These are phyloP conservation scores for Argyresthia goedartella DNA, from an alignment of 2,888 invertebrate species.

Conservation along the genomic window DNA sequence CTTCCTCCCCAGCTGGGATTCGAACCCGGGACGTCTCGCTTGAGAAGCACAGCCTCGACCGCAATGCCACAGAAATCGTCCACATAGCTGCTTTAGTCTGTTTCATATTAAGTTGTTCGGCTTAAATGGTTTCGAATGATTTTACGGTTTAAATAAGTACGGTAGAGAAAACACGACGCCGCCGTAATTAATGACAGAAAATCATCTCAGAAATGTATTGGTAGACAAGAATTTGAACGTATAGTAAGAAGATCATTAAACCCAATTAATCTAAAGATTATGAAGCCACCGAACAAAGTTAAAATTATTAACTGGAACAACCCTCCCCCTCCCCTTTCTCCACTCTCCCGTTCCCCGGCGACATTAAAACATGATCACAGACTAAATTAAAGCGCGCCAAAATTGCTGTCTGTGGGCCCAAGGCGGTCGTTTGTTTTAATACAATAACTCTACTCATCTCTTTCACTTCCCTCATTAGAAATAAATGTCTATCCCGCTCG, in stretches of 20 bases:
- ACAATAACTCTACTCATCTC: constrained; percentile 60
- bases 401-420: constrained; percentile 65
- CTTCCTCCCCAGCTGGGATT: too few relatives aligned
- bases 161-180: too few relatives aligned
- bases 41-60: too few relatives aligned
- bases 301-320: constrained; percentile 53
- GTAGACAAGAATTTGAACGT: too few relatives aligned
- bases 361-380: constrained; percentile 63
- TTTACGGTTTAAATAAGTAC: too few relatives aligned
- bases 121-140: too few relatives aligned
- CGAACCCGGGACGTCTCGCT: too few relatives aligned
- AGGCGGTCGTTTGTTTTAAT: constrained; percentile 70
- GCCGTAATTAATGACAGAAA: too few relatives aligned
- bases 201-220: too few relatives aligned
- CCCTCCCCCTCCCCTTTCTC: constrained; percentile 29
- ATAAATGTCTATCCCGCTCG: constrained; percentile 30
- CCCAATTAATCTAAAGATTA: background rate
- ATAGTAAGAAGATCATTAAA: background rate
- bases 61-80: too few relatives aligned
- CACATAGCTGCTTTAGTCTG: too few relatives aligned
- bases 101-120: too few relatives aligned
- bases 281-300: constrained; percentile 22
- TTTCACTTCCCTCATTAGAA: constrained; percentile 39
- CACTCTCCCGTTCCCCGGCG: constrained; percentile 29
- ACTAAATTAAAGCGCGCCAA: constrained; percentile 69